Percentiles rank a stretch among this genome's conserved stretches.
Evolutionary conservation across 1,140 invertebrate species (phyloP).

Genomic region (Drosophila bifasciata): DNA sequence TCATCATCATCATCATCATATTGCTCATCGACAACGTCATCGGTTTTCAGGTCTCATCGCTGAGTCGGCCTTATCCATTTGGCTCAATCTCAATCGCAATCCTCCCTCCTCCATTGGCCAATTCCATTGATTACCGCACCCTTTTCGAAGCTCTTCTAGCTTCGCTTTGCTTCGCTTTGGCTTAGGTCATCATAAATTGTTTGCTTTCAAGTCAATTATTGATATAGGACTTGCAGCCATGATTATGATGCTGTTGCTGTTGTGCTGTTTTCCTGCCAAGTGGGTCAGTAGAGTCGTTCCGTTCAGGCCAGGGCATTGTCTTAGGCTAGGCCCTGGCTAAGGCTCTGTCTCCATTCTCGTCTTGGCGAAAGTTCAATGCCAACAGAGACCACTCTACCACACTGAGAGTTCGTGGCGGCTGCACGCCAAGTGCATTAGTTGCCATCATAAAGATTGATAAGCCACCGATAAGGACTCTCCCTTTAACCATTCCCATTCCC

Average conservation of each 20-base stretch:
- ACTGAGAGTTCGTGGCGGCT: conserved; percentile 12
- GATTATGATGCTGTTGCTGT: conserved; percentile 46
- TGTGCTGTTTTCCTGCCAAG: conserved; percentile 37
- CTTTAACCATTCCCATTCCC: conserved; percentile 4
- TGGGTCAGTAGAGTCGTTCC: conserved; percentile 67
- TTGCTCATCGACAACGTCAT: conserved; percentile 48
- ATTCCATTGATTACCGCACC: conserved; percentile 80
- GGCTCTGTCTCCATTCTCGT: conserved; percentile 16
- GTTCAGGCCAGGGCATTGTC: conserved; percentile 35
- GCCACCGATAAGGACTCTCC: conserved; percentile 34
- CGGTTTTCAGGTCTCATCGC: conserved; percentile 61
- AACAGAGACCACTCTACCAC: conserved; percentile 1
- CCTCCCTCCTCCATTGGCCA: conserved; percentile 41
- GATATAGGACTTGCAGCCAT: conserved; percentile 67
- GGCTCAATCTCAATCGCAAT: conserved; percentile 39
- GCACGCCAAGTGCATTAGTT: conserved; percentile 66
- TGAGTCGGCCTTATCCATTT: conserved; percentile 72
- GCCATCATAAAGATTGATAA: conserved; percentile 57
- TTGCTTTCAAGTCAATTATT: conserved; percentile 79
- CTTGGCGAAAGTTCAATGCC: conserved; percentile 70
- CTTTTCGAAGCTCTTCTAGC: conserved; percentile 60
- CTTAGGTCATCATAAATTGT: conserved; percentile 81
- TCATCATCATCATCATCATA: conserved; percentile 23
- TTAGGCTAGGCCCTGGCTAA: conserved; percentile 5
- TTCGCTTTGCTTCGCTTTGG: conserved; percentile 60